These are phyloP conservation scores for Potorous gilbertii DNA, from an alignment of 2,797 vertebrate species.

Conservation along the genomic window DNA sequence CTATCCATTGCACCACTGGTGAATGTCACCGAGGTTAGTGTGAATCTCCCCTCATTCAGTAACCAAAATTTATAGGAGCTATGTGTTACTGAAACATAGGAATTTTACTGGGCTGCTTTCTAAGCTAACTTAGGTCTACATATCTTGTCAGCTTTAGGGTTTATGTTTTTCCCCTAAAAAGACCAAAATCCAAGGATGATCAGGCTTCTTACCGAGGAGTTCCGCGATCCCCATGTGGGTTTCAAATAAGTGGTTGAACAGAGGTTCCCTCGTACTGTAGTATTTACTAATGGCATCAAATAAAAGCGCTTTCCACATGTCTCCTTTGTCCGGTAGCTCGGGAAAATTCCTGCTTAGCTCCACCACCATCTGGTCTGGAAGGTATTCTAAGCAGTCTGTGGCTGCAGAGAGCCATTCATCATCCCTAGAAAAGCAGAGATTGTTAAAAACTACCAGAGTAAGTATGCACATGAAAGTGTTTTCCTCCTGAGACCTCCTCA, in stretches of 20 bases:
- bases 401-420: constrained; percentile 96
- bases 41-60: neutral
- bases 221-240: constrained; percentile 96
- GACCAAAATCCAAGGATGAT: constrained; percentile 21
- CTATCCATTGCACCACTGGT: too few species aligned
- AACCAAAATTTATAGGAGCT: too few species aligned
- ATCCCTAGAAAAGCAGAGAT: constrained; percentile 84
- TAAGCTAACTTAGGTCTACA: neutral
- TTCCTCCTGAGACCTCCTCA: neutral
- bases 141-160: neutral
- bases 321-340: constrained; percentile 86
- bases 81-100: neutral
- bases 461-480: neutral
- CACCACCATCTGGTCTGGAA: constrained; percentile 94
- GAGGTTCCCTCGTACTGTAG: constrained; percentile 90
- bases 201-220: constrained; percentile 89
- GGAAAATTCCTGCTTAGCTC: constrained; percentile 94
- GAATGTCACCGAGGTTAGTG: neutral
- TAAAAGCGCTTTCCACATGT: constrained; percentile 90
- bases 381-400: constrained; percentile 95
- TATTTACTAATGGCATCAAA: constrained; percentile 91
- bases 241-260: constrained; percentile 94
- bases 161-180: too few species aligned
- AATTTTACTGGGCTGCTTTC: neutral
- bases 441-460: constrained; percentile 23